Evolutionary conservation across 2,797 vertebrate genomes (phyloP), one percentile per base, ranked within the genome.

Genomic region (Setipinna tenuifilis): DNA sequence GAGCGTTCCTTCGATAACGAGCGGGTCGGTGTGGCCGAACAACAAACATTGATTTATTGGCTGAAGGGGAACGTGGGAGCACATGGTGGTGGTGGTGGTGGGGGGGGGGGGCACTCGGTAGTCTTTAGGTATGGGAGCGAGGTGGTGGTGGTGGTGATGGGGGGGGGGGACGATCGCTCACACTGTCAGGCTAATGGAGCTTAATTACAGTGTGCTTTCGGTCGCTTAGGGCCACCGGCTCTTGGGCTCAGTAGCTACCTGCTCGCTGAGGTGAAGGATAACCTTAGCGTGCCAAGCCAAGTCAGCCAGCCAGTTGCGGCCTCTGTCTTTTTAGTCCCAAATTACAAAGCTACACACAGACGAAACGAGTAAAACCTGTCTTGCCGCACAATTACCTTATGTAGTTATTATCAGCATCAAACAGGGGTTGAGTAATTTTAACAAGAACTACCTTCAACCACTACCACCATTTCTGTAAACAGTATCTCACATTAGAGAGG

Each of bases 241-340:
- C 16, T 0, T 25, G 68, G 28, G 25, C 68, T 75, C n/a, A 35
- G 28, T 10, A 10, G 46, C 46, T 48, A 48, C 46, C 3, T 48
- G 46, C 46, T 48, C n/a, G n/a, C n/a, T n/a, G n/a, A 48, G 46
- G 46, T 48, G 46, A 48, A 3, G 10, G 46, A 48, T 48, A 48
- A 48, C 41, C 57, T 82, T 88, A 87, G 88, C 91, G 90, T 87
- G 88, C 86, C 85, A 84, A 80, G 21, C 83, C n/a, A n/a, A 71
- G 83, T 58, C 21, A 82, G 16, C 10, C 46, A 48, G 46, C n/a
- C n/a, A n/a, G n/a, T n/a, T n/a, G 46, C 46, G 46, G 46, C 46
- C 10, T 10, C 46, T 48, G 3, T 48, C 10, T 10, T 48, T 48
- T 48, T 48, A 10, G 46, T 48, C 46, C 46, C 46, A 4, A 48